Percentiles rank a stretch among this genome's conserved stretches.
Evolutionary conservation across 2,888 invertebrate genomes (phyloP).

Genomic region (Drosophila aldrichi): DNA sequence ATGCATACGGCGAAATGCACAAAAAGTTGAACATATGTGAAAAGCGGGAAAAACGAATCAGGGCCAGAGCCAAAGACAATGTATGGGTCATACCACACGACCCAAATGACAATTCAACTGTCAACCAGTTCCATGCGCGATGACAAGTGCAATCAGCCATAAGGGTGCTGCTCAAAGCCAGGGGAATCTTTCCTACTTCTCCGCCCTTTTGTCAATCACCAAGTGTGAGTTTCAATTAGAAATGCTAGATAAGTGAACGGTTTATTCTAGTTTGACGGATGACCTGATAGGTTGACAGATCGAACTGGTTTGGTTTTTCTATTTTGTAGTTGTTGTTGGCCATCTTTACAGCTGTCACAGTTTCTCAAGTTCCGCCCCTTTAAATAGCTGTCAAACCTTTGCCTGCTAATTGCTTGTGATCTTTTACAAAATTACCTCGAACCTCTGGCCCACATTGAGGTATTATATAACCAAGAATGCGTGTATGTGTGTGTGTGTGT

Average conservation of each 20-base stretch:
- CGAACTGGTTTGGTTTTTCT: constrained; percentile 20
- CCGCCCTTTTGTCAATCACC: not conserved
- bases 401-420: constrained; percentile 73
- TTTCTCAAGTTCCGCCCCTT: constrained; percentile 59
- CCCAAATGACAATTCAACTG: constrained; percentile 75
- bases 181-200: not conserved
- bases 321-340: not conserved
- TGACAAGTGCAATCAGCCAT: constrained; percentile 76
- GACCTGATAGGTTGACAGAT: constrained; percentile 49
- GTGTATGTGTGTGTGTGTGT: constrained; percentile 11
- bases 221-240: constrained; percentile 71
- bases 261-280: constrained; percentile 37
- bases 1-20: constrained; percentile 68
- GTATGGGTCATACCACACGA: constrained; percentile 20
- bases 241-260: constrained; percentile 39
- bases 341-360: constrained; percentile 55
- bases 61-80: constrained; percentile 30
- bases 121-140: constrained; percentile 64
- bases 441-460: constrained; percentile 65
- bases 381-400: constrained; percentile 38
- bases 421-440: constrained; percentile 58
- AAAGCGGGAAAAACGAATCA: constrained; percentile 31
- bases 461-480: constrained; percentile 53
- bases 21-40: constrained; percentile 77
- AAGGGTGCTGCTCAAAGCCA: constrained; percentile 40